Base-by-base conservation (phyloP, 2,888 invertebrate species). In the Volucella inanis region DNA sequence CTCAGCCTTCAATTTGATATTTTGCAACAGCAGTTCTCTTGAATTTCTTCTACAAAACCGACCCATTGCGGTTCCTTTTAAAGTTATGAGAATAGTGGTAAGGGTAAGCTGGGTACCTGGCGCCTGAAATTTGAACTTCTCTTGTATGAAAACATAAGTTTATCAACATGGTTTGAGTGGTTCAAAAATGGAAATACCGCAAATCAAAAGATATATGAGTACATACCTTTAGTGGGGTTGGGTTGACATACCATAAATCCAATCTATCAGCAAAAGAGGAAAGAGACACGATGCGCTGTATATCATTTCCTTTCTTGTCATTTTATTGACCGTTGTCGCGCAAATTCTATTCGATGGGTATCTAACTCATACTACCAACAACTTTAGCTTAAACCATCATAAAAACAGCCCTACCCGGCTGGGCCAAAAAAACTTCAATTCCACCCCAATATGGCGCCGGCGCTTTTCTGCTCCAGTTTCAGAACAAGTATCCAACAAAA, bases 261-360 rank as follows among this genome's bases (percentile, higher is more conserved):
- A 22, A 22, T 1, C 22, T 3, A 22, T 22, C 8, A 39, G n/a
- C 11, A 9, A 41, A 47, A 39, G 45, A 8, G 47, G 59, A 55
- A 67, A 65, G 49, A 71, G 82, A 3, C 31, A 31, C 31, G 6
- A 72, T 82, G 82, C 67, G 54, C 70, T 77, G 71, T 82, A 77
- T 77, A 77, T 77, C 71, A 82, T 82, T 82, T 82, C 71, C 71
- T 70, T 77, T 77, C 61, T 65, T 77, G 77, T 82, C 77, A 82
- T 77, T 82, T 82, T 82, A 82, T 77, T 82, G 77, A 82, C 76
- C 77, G 67, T 72, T 82, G 76, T 82, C 77, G 82, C 67, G 65
- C 76, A 77, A 82, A 77, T 77, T 50, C 50, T 61, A 55, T 49
- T 31, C 31, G 47, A 52, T 47, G 49, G 38, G 41, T 62, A 50